Conservation (phyloP, 2,888 invertebrate genomes). For the Latrodectus elegans region DNA sequence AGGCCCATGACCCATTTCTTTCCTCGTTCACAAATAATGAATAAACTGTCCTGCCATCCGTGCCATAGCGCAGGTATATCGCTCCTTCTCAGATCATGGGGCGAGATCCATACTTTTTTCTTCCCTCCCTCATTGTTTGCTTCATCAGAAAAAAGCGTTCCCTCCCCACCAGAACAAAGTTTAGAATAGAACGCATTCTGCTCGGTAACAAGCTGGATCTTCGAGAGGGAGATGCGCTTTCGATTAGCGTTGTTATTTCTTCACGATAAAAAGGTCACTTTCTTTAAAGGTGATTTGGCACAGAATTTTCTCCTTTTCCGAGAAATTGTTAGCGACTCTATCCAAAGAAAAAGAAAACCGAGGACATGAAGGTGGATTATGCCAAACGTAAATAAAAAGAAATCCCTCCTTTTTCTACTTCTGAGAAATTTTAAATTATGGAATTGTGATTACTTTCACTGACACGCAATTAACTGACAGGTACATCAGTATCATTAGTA, state of each 20-base stretch:
- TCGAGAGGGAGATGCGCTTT: constrained; percentile 6
- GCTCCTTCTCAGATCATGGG: constrained; percentile 4
- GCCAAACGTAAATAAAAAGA: not conserved
- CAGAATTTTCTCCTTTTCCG: not conserved
- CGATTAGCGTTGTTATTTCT: constrained; percentile 41
- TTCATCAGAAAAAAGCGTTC: constrained; percentile 4
- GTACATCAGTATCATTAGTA: too few relatives aligned
- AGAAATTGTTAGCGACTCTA: not conserved
- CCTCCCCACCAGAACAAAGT: not conserved
- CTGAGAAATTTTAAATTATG: not conserved
- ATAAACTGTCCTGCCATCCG: constrained; percentile 4
- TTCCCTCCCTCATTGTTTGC: constrained; percentile 7
- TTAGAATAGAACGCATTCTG: not conserved
- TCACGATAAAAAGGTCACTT: constrained; percentile 30
- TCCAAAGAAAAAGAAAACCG: not conserved
- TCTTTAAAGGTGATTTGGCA: not conserved
- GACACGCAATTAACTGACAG: too few relatives aligned
- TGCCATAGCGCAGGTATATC: constrained; percentile 11
- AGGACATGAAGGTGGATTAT: too few relatives aligned
- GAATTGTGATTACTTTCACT: not conserved
- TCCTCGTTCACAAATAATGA: constrained; percentile 19
- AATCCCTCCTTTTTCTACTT: not conserved
- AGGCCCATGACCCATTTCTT: constrained; percentile 25
- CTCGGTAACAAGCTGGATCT: constrained; percentile 9
- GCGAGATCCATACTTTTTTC: not conserved